Evolutionary conservation across 2,888 invertebrate genomes (phyloP).

Genomic region (Oithona nana): DNA sequence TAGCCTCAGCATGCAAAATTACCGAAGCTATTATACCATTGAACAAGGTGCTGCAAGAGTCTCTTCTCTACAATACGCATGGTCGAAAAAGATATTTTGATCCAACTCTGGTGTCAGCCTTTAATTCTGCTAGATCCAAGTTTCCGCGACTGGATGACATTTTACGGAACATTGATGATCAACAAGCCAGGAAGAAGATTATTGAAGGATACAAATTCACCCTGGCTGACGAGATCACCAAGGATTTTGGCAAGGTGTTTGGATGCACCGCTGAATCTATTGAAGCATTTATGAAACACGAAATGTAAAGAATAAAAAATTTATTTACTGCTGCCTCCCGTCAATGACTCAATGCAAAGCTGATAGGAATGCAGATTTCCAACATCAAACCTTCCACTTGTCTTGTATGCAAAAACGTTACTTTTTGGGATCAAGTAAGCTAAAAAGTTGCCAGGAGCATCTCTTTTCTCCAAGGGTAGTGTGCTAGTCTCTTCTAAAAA

Average conservation of each 20-base stretch:
- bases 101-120: neutral
- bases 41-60: neutral
- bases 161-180: neutral
- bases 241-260: neutral
- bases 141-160: neutral
- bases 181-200: neutral
- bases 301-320: neutral
- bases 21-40: neutral
- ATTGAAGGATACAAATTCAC: neutral
- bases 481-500: constrained; percentile 1
- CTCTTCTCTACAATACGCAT: neutral
- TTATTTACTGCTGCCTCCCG: neutral
- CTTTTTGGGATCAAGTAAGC: neutral
- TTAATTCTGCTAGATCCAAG: neutral
- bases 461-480: neutral
- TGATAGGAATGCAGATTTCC: constrained; percentile 12
- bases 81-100: neutral
- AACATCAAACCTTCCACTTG: constrained; percentile 14
- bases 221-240: neutral
- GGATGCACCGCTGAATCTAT: neutral
- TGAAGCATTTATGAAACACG: neutral
- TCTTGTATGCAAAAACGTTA: constrained; percentile 2
- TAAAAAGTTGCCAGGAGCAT: constrained; percentile 17
- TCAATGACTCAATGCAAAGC: neutral
- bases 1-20: neutral